These are phyloP conservation scores for Lepidochitona cinerea DNA, from an alignment of 2,888 invertebrate genomes.

Conservation along the genomic window DNA sequence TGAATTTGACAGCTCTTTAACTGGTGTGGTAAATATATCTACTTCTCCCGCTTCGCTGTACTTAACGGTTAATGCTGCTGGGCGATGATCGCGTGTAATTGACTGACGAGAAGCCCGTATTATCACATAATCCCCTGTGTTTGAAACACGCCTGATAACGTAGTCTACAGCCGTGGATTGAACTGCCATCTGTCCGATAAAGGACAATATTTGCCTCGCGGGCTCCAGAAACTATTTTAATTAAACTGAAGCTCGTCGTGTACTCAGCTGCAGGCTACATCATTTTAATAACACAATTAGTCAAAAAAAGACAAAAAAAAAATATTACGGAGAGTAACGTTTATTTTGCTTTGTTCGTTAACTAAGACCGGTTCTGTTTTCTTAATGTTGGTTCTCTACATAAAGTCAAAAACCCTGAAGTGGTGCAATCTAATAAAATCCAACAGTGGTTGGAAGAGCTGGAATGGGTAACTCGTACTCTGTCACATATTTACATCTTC, in stretches of 20 bases:
- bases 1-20: background rate
- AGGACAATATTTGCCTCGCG: background rate
- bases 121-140: too few relatives aligned
- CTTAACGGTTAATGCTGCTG: background rate
- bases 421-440: too few relatives aligned
- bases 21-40: background rate
- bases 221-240: background rate
- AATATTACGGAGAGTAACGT: background rate
- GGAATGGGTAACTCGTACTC: background rate
- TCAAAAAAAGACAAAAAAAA: background rate
- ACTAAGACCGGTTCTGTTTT: too few relatives aligned
- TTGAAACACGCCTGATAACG: too few relatives aligned
- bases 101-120: too few relatives aligned
- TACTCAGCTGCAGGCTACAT: background rate
- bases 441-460: too few relatives aligned
- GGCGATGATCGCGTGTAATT: background rate
- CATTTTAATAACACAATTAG: slow-evolving; percentile 1
- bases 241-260: background rate
- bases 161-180: too few relatives aligned
- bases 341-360: background rate
- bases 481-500: background rate
- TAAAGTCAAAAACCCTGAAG: too few relatives aligned
- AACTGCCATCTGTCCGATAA: background rate
- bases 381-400: too few relatives aligned
- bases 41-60: background rate